These are phyloP conservation scores for Stercorarius parasiticus DNA, from an alignment of 2,113 vertebrate species.

Conservation along the genomic window DNA sequence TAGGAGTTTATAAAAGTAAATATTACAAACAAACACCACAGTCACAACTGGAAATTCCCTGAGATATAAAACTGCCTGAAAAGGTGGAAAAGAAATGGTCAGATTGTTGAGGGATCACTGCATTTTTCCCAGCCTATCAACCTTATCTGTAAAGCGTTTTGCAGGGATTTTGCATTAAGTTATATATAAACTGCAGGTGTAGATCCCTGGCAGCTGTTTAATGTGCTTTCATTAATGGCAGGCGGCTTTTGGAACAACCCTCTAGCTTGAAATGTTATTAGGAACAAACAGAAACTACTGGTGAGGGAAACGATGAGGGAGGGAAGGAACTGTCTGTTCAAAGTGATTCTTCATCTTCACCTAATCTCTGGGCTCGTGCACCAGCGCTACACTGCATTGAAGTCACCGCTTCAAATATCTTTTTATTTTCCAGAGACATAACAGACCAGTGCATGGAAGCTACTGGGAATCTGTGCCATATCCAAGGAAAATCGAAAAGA, in stretches of 20 bases:
- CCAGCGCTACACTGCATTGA: background rate
- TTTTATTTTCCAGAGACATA: background rate
- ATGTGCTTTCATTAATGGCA: background rate
- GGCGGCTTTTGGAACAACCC: background rate
- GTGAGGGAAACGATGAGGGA: background rate
- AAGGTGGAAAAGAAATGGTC: background rate
- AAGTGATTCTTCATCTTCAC: background rate
- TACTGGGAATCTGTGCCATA: background rate
- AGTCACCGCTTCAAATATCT: background rate
- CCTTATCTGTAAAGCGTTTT: background rate
- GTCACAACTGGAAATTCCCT: background rate
- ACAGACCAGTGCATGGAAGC: background rate
- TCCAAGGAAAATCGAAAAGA: background rate
- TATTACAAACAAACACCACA: background rate
- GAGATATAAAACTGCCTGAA: background rate
- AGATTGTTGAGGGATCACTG: background rate
- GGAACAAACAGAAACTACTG: background rate
- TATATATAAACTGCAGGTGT: background rate
- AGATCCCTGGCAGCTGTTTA: background rate
- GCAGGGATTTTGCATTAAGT: background rate
- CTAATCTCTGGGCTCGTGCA: background rate
- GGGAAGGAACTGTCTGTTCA: background rate
- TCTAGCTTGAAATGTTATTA: fast-evolving
- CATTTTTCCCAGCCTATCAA: background rate
- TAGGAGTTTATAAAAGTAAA: background rate